A percentile compares a stretch with the other conserved stretches of the same genome.
Conservation (phyloP, 2,113 vertebrate genomes). For the Butorides virescens region DNA sequence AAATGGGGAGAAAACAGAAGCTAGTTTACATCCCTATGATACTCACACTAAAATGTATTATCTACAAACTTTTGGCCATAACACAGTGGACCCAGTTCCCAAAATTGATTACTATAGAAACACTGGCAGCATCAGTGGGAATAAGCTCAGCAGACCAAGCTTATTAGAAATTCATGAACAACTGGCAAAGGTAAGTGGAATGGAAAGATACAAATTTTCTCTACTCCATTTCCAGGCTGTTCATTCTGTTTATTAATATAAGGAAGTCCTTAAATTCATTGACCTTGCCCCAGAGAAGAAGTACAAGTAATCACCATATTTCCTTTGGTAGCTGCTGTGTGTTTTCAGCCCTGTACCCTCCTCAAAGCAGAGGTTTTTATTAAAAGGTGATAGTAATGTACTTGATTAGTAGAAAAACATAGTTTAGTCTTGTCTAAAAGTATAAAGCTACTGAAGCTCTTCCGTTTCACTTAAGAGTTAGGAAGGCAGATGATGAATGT, state of each 20-base stretch:
- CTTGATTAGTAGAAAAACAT: not conserved
- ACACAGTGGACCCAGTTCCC: slow-evolving; percentile 91
- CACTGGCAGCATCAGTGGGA: slow-evolving; percentile 89
- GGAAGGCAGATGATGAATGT: not conserved
- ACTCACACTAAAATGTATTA: slow-evolving; percentile 79
- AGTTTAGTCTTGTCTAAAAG: not conserved
- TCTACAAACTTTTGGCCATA: slow-evolving; percentile 90
- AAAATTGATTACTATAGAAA: slow-evolving; percentile 96
- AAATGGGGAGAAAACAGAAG: slow-evolving; percentile 81
- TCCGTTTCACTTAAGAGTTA: not conserved
- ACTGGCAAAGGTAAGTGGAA: slow-evolving; percentile 88
- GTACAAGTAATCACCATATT: not conserved
- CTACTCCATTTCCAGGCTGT: not conserved
- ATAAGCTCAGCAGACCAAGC: slow-evolving; percentile 85
- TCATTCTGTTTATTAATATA: slow-evolving; percentile 48
- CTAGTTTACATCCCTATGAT: slow-evolving; percentile 78
- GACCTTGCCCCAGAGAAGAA: not conserved
- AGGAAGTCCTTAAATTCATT: slow-evolving; percentile 23
- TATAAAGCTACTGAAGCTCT: not conserved
- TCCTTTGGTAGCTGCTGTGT: not conserved
- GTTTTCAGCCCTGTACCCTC: not conserved
- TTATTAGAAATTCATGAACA: slow-evolving; percentile 94
- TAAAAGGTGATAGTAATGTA: not conserved
- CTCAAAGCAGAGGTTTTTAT: not conserved
- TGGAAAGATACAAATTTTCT: not conserved